Evolutionary conservation across 2,888 invertebrate genomes (phyloP).

Genomic region (Parnassius glacialis): DNA sequence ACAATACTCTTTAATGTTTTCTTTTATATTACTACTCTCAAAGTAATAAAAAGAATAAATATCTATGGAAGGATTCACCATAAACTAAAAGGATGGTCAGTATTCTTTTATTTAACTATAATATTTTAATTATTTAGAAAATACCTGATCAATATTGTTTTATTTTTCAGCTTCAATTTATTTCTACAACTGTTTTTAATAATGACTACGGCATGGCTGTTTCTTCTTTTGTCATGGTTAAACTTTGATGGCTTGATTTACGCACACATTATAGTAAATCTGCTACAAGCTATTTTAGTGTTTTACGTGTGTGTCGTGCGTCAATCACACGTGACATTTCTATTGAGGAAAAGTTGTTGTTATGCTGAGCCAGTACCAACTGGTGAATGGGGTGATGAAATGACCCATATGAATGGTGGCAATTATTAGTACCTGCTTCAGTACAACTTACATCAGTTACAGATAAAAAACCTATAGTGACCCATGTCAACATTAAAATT

Average conservation of each 20-base stretch:
- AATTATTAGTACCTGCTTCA: conserved; percentile 46
- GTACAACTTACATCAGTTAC: background rate
- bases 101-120: conserved; percentile 8
- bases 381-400: conserved; percentile 94
- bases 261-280: conserved; percentile 87
- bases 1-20: conserved; percentile 89
- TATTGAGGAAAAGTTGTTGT: conserved; percentile 90
- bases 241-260: conserved; percentile 87
- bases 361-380: conserved; percentile 86
- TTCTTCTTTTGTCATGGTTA: conserved; percentile 88
- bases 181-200: conserved; percentile 87
- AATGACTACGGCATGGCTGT: conserved; percentile 89
- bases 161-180: conserved; percentile 86
- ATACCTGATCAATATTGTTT: conserved; percentile 25
- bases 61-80: conserved; percentile 93
- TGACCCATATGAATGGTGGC: conserved; percentile 91
- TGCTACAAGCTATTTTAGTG: conserved; percentile 87
- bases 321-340: conserved; percentile 89
- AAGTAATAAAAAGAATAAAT: conserved; percentile 89
- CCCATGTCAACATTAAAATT: conserved; percentile 1
- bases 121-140: background rate
- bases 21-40: conserved; percentile 89
- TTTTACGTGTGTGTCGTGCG: conserved; percentile 89
- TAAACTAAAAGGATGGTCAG: conserved; percentile 90
- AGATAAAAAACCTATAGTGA: background rate